Base-by-base conservation (phyloP, 1,140 invertebrate species). In the Ladona fulva region DNA sequence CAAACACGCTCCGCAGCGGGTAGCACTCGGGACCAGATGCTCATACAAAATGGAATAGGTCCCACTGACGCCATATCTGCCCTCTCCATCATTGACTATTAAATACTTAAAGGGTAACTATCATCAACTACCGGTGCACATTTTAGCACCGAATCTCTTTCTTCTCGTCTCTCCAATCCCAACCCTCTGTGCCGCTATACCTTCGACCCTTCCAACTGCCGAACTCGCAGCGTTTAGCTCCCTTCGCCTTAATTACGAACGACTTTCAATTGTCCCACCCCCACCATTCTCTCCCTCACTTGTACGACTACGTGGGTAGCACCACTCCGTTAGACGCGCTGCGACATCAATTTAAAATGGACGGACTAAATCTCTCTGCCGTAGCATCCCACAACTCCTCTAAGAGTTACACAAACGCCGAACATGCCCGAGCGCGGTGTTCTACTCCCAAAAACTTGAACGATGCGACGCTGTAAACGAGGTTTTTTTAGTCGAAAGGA, bases 51-150 rank as follows among this genome's bases (percentile, higher is more conserved):
- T 66, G 14, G 52, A 66, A 22, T 5, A 66, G 52, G 52, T 37
- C 29, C 29, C 29, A 5, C n/a, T n/a, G n/a, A n/a, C n/a, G n/a
- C 52, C 52, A 66, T 66, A 16, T 66, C 3, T 22, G 14, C 52
- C 12, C 52, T 12, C 44, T 52, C 10, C 44, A 19, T 19, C 52
- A 66, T 12, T 66, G 52, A 66, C 52, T 66, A 66, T 66, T 66
- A 66, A 66, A 66, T 66, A 66, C 52, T 66, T 66, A 66, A 66
- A 66, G 52, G 52, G 52, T 22, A 66, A 22, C 52, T 66, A 66
- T 66, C 52, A 22, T 19, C 52, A 12, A 19, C 52, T 66, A 3
- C 52, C 3, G 52, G 44, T 19, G 44, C 44, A 52, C 52, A 5
- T 37, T 37, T 37, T 37, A 37, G 8, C 29, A 37, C 52, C 52